Base-by-base conservation (phyloP, 2,888 invertebrate species). In the Zonitis immaculata region DNA sequence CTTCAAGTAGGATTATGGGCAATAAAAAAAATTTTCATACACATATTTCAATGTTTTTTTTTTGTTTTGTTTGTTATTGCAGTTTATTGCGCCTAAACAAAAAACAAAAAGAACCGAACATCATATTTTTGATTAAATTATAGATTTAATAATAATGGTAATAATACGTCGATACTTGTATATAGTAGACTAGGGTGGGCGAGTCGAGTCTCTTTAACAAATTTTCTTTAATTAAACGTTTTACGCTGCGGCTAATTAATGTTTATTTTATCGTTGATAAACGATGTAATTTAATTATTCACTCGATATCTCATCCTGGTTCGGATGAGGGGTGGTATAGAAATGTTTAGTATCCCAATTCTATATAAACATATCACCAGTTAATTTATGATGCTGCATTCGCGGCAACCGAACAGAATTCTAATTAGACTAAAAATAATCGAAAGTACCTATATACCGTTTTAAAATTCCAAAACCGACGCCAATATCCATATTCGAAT, bases 181-280 rank as follows among this genome's bases (percentile, higher is more conserved):
- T n/a, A n/a, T n/a, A n/a, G n/a, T n/a, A n/a, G n/a, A n/a, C n/a
- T n/a, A n/a, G n/a, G n/a, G n/a, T n/a, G n/a, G 53, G 35, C 16
- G 30, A 54, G 58, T 57, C 58, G 55, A n/a, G 57, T 52, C 53
- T 57, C 54, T 44, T 53, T 50, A 56, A 56, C 62, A 59, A 63
- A 61, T 63, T 63, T 62, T 58, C 59, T 62, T 63, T 64, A 64
- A 64, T 64, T 63, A 63, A 64, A 64, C 50, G 60, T 58, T 56
- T 58, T 59, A 54, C 56, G 56, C 56, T 58, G 63, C 48, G 63
- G 63, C 62, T 63, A 64, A 64, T 64, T 64, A 64, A 63, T 63
- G 64, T 63, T 64, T 64, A 62, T 64, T 64, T 64, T 63, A 64
- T 64, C 63, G 62, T 51, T 62, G 64, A 64, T 64, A 63, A 64